Evolutionary conservation across 1,140 invertebrate species (phyloP), one percentile per base, ranked within the genome.

Genomic region (Cheumatopsyche charites): DNA sequence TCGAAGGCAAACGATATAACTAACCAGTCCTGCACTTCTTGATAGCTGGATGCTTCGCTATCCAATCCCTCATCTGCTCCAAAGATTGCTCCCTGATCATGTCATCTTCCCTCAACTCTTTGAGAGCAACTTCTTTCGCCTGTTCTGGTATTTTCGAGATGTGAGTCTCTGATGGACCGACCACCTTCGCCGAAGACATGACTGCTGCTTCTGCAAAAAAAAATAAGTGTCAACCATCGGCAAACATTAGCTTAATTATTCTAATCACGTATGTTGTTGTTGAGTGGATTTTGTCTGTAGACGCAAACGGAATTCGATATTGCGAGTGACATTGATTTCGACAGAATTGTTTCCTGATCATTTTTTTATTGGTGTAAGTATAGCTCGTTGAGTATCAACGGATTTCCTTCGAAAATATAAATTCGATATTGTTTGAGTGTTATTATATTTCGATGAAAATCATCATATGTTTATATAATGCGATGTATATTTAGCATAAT

Each of bases 91-190:
- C 85, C n/a, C 90, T 81, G 5, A 88, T 86, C 0, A 82, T 84
- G 6, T 91, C 88, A 76, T 93, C 90, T 80, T 94, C 92, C 41
- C 91, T 83, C 6, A 94, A 81, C 77, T 93, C 91, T 6, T 86
- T 79, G 66, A 88, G 85, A n/a, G 92, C 92, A 45, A 86, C 82
- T 62, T 86, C 83, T 52, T 84, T 79, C 7, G 87, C 79, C 0
- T 83, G 78, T 11, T 84, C 81, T 5, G 43, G 61, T 36, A 71
- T 17, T 7, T 13, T 49, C 3, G 26, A 62, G 23, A 13, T 62
- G 55, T 62, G 55, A 17, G 23, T 11, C 26, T 68, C 66, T 3
- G 19, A 12, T 4, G 21, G 66, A 19, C 15, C 6, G 3, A 23
- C 47, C 4, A 68, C 26, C 9, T 68, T 26, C 2, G 47, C 15